Conservation (phyloP, 2,888 invertebrate species). For the Agriopis aurantiaria region DNA sequence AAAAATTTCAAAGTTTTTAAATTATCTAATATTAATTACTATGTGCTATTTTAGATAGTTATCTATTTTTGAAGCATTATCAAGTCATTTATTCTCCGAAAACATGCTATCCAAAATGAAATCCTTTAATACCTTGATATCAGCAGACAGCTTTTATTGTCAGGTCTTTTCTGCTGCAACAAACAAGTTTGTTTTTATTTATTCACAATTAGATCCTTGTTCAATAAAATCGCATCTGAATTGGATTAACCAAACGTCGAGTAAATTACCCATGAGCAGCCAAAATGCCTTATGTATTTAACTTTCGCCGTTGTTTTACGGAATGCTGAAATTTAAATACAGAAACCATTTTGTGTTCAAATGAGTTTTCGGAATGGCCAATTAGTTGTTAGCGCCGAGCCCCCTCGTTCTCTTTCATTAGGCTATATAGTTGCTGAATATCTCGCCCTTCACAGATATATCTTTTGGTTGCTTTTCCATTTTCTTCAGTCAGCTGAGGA, state of each 20-base stretch:
- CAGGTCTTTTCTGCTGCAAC: background rate
- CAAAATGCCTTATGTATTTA: slow-evolving; percentile 78
- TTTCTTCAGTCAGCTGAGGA: slow-evolving; percentile 76
- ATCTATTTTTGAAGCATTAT: too few species aligned
- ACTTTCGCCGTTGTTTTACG: slow-evolving; percentile 82
- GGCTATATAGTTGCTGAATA: slow-evolving; percentile 86
- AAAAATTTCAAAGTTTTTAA: too few species aligned
- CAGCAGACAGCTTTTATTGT: background rate
- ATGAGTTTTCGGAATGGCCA: slow-evolving; percentile 86
- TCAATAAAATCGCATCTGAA: slow-evolving; percentile 41
- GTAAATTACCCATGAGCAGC: slow-evolving; percentile 60
- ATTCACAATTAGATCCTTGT: slow-evolving; percentile 1
- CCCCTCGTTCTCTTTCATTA: slow-evolving; percentile 86
- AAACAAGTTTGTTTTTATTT: background rate
- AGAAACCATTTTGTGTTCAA: slow-evolving; percentile 86
- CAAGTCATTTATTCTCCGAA: background rate
- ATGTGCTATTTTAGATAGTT: too few species aligned
- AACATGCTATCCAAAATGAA: background rate
- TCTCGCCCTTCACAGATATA: slow-evolving; percentile 83
- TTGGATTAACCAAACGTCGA: slow-evolving; percentile 52
- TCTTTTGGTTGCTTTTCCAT: slow-evolving; percentile 79
- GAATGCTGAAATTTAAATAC: slow-evolving; percentile 86
- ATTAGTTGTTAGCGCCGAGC: slow-evolving; percentile 86
- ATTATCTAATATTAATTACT: too few species aligned
- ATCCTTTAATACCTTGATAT: background rate